Percentiles rank a stretch among this genome's conserved stretches.
phyloP scores from a whole-genome alignment of 2,113 vertebrate species.

The Cygnus atratus region DNA sequence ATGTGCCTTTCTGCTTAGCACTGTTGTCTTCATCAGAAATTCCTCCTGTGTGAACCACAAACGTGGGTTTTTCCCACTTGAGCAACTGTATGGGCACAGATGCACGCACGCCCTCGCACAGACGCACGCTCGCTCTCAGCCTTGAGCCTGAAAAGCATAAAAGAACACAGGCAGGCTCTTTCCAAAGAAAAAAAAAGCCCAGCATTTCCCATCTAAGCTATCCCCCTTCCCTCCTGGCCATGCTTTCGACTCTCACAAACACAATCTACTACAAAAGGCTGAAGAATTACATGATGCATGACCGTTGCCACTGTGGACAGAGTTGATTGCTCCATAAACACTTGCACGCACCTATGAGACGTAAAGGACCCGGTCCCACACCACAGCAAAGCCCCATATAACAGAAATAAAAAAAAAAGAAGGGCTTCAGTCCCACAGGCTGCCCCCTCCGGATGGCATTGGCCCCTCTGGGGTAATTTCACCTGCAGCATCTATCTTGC shows the following conservation, averaged over 20 bases:
- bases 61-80: constrained; percentile 58
- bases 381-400: background rate
- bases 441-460: background rate
- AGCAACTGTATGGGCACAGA: background rate
- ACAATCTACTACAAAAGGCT: constrained; percentile 12
- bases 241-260: background rate
- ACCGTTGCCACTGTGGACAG: background rate
- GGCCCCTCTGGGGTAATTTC: background rate
- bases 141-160: constrained; percentile 28
- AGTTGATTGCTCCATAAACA: constrained; percentile 16
- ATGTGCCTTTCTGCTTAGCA: constrained; percentile 45
- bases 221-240: background rate
- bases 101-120: background rate
- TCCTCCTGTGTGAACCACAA: constrained; percentile 56
- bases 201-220: background rate
- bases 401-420: background rate
- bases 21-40: constrained; percentile 44
- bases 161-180: constrained; percentile 3
- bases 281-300: background rate
- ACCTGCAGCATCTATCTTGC: constrained; percentile 19
- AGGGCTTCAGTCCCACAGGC: background rate
- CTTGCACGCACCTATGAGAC: background rate
- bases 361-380: background rate
- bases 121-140: background rate
- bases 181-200: background rate